Evolutionary conservation across 1,140 invertebrate genomes (phyloP).

Genomic region (Heterodera schachtii): DNA sequence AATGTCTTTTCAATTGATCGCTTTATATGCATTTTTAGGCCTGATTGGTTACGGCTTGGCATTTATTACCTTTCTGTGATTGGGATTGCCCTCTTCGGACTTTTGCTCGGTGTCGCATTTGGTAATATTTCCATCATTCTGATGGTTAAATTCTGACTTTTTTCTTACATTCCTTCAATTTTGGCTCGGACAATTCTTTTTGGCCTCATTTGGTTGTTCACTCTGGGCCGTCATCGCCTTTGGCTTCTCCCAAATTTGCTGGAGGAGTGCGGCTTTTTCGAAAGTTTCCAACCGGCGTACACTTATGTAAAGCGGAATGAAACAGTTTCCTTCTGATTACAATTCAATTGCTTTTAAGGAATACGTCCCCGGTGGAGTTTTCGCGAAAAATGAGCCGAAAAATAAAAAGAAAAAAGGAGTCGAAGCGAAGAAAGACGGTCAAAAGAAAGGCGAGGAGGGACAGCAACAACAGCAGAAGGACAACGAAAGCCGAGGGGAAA

Average conservation of each 20-base stretch:
- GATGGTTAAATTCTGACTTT: constrained; percentile 3
- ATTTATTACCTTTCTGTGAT: constrained; percentile 95
- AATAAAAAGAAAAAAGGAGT: constrained; percentile 51
- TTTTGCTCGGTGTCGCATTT: constrained; percentile 85
- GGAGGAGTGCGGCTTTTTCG: constrained; percentile 97
- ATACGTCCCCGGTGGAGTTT: constrained; percentile 32
- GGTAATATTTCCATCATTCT: constrained; percentile 64
- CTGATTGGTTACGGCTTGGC: constrained; percentile 84
- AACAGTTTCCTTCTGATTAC: not conserved
- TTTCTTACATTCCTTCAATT: constrained; percentile 25
- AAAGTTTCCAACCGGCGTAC: constrained; percentile 96
- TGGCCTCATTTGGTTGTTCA: constrained; percentile 83
- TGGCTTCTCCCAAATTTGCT: constrained; percentile 97
- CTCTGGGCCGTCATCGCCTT: constrained; percentile 86
- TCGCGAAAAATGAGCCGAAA: constrained; percentile 25
- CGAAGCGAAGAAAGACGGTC: constrained; percentile 26
- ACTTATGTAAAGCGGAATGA: constrained; percentile 66
- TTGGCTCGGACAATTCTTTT: constrained; percentile 84
- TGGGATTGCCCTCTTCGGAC: constrained; percentile 87
- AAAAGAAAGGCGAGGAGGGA: constrained; percentile 48
- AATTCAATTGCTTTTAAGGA: constrained; percentile 19
- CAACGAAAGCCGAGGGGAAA: not conserved
- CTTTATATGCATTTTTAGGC: constrained; percentile 64
- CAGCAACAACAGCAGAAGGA: constrained; percentile 31
- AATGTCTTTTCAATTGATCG: not conserved